Base-by-base conservation (phyloP, 2,888 invertebrate species). In the Dolichomitus sp. region DNA sequence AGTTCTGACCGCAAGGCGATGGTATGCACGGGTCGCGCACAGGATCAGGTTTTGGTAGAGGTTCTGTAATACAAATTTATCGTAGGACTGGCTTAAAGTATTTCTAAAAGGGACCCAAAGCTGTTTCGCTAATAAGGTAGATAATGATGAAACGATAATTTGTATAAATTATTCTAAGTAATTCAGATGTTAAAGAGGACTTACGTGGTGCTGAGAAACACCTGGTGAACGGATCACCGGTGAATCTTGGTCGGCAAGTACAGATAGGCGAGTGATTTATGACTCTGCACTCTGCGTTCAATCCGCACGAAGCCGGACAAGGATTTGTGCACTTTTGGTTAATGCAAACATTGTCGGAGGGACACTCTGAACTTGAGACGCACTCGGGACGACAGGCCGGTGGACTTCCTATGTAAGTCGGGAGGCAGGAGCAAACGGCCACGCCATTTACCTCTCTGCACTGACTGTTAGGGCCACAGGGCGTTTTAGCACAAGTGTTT, bases 341-440 rank as follows among this genome's bases (percentile, higher is more conserved):
- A 23, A 96, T 96, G 91, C 97, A 97, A 30, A 97, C 96, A 89
- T 95, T 95, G 89, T 96, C 95, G 65, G 95, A 95, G 4, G 96
- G 92, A 91, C 97, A 97, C 89, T 97, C 97, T 11, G 96, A 95
- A 89, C 96, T 97, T 85, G 96, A 95, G 23, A 97, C 95, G 93
- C 98, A 98, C 94, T 97, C 97, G 5, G 97, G 97, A 86, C 97
- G 95, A 91, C 97, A 97, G 75, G 96, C 96, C 74, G 95, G 95
- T 4, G 98, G 97, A 94, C 97, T 96, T 30, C 97, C 97, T 81
- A 96, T 95, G 91, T 97, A 97, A 90, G 97, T 97, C 1, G 96
- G 95, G 76, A 96, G 93, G 92, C 98, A 98, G 59, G 96, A 97
- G 87, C 97, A 97, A 76, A 97, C 97, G 83, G 96, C 96, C 88